Evolutionary conservation across 2,797 vertebrate species (phyloP).

Genomic region (Macrochelys suwanniensis): DNA sequence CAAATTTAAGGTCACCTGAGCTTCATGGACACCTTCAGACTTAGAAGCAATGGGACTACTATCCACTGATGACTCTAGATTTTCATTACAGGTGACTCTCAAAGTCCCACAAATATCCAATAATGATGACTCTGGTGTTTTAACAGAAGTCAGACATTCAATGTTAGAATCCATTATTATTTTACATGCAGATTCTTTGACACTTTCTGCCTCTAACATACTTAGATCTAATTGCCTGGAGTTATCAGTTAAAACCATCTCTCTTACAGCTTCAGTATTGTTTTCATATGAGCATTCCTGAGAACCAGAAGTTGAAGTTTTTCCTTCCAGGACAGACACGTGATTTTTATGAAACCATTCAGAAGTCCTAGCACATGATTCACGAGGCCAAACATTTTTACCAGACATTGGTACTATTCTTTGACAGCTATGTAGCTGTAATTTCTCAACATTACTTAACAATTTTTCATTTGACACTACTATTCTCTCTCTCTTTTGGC

Average conservation of each 20-base stretch:
- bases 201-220: constrained; percentile 26
- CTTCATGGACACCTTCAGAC: constrained; percentile 32
- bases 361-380: constrained; percentile 83
- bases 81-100: constrained; percentile 26
- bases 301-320: not conserved
- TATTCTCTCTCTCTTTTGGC: constrained; percentile 27
- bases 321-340: constrained; percentile 28
- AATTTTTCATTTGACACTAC: constrained; percentile 7
- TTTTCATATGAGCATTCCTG: constrained; percentile 29
- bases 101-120: constrained; percentile 10
- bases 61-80: not conserved
- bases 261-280: constrained; percentile 23
- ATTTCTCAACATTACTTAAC: constrained; percentile 38
- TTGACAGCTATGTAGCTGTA: constrained; percentile 63
- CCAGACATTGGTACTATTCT: constrained; percentile 80
- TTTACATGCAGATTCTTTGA: constrained; percentile 25
- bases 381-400: constrained; percentile 77
- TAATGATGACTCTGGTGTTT: constrained; percentile 25
- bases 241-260: constrained; percentile 19
- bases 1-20: constrained; percentile 45
- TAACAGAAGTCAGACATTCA: constrained; percentile 36
- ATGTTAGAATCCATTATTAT: constrained; percentile 18
- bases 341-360: constrained; percentile 61
- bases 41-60: not conserved
- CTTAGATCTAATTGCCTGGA: constrained; percentile 18